Percentiles rank a stretch among this genome's conserved stretches.
These are phyloP conservation scores for silkworm (Bombyx mori) DNA, from an alignment of 1,140 invertebrate genomes.

Conservation along the genomic window DNA sequence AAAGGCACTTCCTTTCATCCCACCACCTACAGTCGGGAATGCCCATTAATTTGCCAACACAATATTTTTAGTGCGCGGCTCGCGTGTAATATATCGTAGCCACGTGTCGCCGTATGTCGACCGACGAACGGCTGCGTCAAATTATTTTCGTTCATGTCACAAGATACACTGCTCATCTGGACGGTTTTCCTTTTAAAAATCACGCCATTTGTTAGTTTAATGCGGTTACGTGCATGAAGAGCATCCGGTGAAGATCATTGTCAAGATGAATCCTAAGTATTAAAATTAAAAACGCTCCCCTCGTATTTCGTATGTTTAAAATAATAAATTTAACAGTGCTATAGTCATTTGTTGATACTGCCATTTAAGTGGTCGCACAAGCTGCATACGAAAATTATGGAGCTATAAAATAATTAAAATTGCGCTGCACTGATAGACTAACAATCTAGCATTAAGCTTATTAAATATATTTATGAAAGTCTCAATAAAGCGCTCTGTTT, in stretches of 20 bases:
- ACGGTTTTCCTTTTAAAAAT: constrained; percentile 67
- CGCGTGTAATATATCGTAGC: constrained; percentile 69
- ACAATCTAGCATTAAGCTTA: too few relatives aligned
- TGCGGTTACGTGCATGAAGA: constrained; percentile 33
- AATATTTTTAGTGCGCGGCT: constrained; percentile 70
- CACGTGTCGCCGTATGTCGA: constrained; percentile 69
- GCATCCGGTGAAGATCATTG: constrained; percentile 46
- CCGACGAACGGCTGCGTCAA: constrained; percentile 65
- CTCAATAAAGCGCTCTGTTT: too few relatives aligned
- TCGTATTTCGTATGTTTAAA: too few relatives aligned
- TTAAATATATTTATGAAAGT: too few relatives aligned
- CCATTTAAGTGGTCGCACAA: too few relatives aligned
- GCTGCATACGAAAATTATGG: too few relatives aligned
- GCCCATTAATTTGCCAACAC: constrained; percentile 72
- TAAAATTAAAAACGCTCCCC: too few relatives aligned
- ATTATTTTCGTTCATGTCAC: constrained; percentile 71
- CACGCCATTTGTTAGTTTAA: constrained; percentile 56
- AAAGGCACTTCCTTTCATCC: constrained; percentile 70
- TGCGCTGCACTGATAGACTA: too few relatives aligned
- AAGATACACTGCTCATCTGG: constrained; percentile 68
- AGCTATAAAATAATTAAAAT: too few relatives aligned
- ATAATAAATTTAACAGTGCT: too few relatives aligned
- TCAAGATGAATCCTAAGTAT: too few relatives aligned
- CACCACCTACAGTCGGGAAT: constrained; percentile 65
- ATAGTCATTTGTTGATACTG: too few relatives aligned